Percentiles rank a stretch among this genome's conserved stretches.
These are phyloP conservation scores for Cephus cinctus DNA, from an alignment of 1,140 invertebrate species.

Conservation along the genomic window DNA sequence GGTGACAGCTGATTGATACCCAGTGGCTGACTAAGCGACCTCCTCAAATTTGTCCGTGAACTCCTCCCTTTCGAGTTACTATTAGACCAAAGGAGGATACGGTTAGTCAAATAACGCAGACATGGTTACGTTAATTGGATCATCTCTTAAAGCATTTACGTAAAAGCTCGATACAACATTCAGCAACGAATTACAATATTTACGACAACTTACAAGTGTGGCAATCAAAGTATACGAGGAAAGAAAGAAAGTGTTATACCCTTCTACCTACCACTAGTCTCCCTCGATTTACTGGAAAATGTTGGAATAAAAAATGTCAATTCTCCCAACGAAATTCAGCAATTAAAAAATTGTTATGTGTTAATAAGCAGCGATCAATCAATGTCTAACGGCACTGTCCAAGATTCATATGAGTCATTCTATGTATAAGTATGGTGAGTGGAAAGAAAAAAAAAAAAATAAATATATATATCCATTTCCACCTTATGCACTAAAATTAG, in stretches of 20 bases:
- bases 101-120: constrained; percentile 10
- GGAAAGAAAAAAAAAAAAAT: not conserved
- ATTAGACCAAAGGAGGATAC: constrained; percentile 21
- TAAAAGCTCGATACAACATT: constrained; percentile 35
- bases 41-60: constrained; percentile 60
- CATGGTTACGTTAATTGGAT: not conserved
- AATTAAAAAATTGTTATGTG: too few relatives aligned
- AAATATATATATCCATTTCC: not conserved
- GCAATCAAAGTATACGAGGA: constrained; percentile 51
- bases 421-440: not conserved
- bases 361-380: too few relatives aligned
- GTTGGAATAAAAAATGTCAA: constrained; percentile 52
- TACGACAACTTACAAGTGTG: constrained; percentile 31
- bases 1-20: constrained; percentile 68
- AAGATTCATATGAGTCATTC: not conserved
- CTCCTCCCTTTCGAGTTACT: constrained; percentile 55
- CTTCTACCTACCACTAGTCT: constrained; percentile 55
- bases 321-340: constrained; percentile 36
- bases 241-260: constrained; percentile 45
- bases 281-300: constrained; percentile 56
- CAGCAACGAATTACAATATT: constrained; percentile 32
- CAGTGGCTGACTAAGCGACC: constrained; percentile 72
- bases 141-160: constrained; percentile 25
- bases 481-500: too few relatives aligned
- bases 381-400: too few relatives aligned